Conservation (phyloP, 2,888 invertebrate genomes). For the Nemoura dubitans region DNA sequence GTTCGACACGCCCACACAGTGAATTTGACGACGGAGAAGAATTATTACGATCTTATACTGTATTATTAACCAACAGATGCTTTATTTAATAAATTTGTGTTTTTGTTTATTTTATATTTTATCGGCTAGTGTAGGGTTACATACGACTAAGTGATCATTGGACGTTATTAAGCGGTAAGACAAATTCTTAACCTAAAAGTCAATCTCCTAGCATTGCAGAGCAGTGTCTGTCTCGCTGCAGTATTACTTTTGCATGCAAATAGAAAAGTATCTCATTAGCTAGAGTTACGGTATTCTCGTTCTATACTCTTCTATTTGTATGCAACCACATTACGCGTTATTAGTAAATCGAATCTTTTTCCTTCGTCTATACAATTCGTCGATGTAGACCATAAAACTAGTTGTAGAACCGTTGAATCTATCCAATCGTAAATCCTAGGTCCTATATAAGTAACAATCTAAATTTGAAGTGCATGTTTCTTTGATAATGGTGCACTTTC, state of each 20-base stretch:
- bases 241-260: not conserved
- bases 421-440: too few relatives aligned
- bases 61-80: not conserved
- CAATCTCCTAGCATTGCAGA: not conserved
- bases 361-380: too few relatives aligned
- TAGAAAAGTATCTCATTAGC: not conserved
- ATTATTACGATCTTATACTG: not conserved
- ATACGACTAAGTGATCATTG: not conserved
- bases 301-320: too few relatives aligned
- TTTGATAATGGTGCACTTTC: too few relatives aligned
- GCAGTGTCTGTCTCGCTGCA: not conserved
- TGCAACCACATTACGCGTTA: too few relatives aligned
- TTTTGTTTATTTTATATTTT: not conserved
- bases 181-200: slow-evolving; percentile 2
- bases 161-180: not conserved
- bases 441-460: too few relatives aligned
- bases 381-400: too few relatives aligned
- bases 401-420: too few relatives aligned
- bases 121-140: not conserved
- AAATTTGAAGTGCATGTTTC: too few relatives aligned
- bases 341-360: too few relatives aligned
- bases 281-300: not conserved
- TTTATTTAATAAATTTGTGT: not conserved
- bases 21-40: not conserved
- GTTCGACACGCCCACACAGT: not conserved